Base-by-base conservation (phyloP, 2,888 invertebrate species). In the Drosophila subquinaria region DNA sequence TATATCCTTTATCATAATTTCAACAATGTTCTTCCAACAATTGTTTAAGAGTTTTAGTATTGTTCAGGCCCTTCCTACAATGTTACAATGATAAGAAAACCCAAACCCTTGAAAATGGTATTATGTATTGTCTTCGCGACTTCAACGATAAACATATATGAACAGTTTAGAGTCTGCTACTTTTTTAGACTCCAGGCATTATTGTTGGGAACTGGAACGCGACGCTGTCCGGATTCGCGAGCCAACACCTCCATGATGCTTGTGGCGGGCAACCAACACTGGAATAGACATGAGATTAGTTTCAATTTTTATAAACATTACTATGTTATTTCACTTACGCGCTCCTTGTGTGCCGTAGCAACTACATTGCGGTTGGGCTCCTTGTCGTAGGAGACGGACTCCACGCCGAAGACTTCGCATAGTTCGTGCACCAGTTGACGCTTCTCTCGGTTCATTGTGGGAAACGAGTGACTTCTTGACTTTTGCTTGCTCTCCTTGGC, bases 291-390 rank as follows among this genome's bases (percentile, higher is more conserved):
- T 50, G 1, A 48, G 6, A 38, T 17, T 35, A 8, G 13, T 27
- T 17, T 3, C 2, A 8, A 27, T 8, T 45, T n/a, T n/a, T n/a
- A n/a, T 0, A n/a, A 38, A 0, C 50, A n/a, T 11, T 17, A 1
- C 17, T 0, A 2, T 5, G 10, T 17, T 3, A 33, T 45, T 55
- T 8, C n/a, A 75, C 85, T 90, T 89, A 96, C 96, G 94, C 95
- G 96, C 81, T 96, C 96, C 92, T 94, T 95, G 66, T 95, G 95
- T 55, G 98, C 98, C 15, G 97, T 98, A 27, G 97, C 97, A n/a
- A 98, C 97, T 15, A 99, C 97, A 93, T 98, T 99, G 73, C 98
- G 94, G 92, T 98, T 98, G 0, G 99, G 99, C 91, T 98, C 98
- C 20, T 96, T 96, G 93, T 99, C 99, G 92, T 98, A 98, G 23